phyloP scores from a whole-genome alignment of 1,140 invertebrate species.

The Drosophila busckii region DNA sequence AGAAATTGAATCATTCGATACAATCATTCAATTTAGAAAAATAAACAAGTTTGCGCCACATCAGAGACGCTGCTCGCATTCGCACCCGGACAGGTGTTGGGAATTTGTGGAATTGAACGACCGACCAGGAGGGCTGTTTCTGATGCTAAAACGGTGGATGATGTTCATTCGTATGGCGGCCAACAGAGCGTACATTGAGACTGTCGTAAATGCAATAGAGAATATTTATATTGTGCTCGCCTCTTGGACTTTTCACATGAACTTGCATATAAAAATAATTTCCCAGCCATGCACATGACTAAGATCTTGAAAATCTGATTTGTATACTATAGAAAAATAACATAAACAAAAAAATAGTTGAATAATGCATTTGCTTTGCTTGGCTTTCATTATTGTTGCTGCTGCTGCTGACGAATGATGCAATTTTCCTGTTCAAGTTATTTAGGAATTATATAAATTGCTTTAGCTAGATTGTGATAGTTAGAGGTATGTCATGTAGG shows the following conservation, averaged over 20 bases:
- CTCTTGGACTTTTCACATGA: too few species aligned
- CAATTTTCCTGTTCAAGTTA: constrained; percentile 45
- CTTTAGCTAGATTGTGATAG: constrained; percentile 30
- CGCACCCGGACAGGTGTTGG: constrained; percentile 13
- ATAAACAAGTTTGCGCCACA: constrained; percentile 21
- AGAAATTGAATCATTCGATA: constrained; percentile 16
- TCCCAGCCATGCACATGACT: constrained; percentile 36
- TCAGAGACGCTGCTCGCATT: neutral
- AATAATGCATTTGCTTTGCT: constrained; percentile 2
- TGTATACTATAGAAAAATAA: too few species aligned
- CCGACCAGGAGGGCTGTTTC: constrained; percentile 22
- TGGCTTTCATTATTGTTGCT: constrained; percentile 6
- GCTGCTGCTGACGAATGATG: constrained; percentile 35
- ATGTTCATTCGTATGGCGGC: too few species aligned
- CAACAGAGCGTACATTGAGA: constrained; percentile 8
- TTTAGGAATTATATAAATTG: constrained; percentile 59
- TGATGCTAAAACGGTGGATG: neutral
- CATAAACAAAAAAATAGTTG: too few species aligned
- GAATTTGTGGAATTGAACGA: too few species aligned
- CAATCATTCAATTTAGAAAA: constrained; percentile 25
- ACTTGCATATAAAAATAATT: constrained; percentile 8
- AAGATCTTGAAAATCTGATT: constrained; percentile 18
- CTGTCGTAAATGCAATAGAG: too few species aligned
- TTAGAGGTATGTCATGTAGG: too few species aligned
- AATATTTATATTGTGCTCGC: too few species aligned